phyloP scores from a whole-genome alignment of 2,113 vertebrate genomes.

The Tyto alba region DNA sequence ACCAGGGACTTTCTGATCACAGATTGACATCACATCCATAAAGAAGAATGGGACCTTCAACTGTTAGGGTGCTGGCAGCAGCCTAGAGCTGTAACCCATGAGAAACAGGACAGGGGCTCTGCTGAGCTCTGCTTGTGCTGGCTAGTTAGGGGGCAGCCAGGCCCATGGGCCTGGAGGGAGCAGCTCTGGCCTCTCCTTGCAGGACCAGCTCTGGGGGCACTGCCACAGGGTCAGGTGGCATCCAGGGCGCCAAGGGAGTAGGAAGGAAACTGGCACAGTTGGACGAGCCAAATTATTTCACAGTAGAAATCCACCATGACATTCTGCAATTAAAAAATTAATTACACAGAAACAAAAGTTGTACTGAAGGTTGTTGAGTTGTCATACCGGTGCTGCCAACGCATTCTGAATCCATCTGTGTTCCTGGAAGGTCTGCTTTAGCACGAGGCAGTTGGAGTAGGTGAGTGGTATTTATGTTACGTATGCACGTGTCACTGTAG shows the following conservation, averaged over 20 bases:
- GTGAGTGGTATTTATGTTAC: neutral
- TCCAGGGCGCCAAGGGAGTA: neutral
- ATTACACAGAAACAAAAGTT: neutral
- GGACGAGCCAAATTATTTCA: neutral
- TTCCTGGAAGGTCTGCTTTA: neutral
- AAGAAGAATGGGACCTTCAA: neutral
- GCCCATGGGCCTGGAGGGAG: accelerated
- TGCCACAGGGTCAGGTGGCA: neutral
- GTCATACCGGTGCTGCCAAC: accelerated
- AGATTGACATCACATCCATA: neutral
- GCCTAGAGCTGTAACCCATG: neutral
- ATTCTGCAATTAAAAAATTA: neutral
- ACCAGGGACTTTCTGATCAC: neutral
- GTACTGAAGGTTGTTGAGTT: neutral
- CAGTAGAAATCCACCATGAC: neutral
- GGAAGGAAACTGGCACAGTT: neutral
- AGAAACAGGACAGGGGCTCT: neutral
- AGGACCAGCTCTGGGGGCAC: neutral
- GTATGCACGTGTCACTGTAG: neutral
- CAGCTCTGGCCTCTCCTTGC: neutral
- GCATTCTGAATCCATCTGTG: neutral
- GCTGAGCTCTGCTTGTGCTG: neutral
- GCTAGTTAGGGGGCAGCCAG: neutral
- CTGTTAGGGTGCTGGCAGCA: neutral
- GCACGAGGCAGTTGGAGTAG: neutral